Evolutionary conservation across 2,888 invertebrate genomes (phyloP).

Genomic region (Tineola bisselliella): DNA sequence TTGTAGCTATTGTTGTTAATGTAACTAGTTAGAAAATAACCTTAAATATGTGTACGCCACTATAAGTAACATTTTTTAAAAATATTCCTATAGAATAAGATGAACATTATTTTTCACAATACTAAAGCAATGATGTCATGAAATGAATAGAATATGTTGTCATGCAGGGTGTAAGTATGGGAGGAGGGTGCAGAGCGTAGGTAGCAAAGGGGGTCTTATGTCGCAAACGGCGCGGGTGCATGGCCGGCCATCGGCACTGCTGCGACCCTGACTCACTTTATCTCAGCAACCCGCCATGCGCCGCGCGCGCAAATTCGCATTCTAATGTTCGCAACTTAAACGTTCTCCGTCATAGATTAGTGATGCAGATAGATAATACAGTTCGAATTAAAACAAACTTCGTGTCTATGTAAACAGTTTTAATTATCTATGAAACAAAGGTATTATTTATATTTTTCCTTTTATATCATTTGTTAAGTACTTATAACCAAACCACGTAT

Average conservation of each 20-base stretch:
- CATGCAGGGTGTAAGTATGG: conserved; percentile 14
- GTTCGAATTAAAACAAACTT: too few species aligned
- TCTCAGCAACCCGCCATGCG: conserved; percentile 50
- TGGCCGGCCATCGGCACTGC: conserved; percentile 66
- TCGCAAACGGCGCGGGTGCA: conserved; percentile 58
- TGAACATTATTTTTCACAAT: neutral
- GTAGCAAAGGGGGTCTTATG: conserved; percentile 31
- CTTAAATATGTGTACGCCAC: too few species aligned
- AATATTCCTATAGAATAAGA: too few species aligned
- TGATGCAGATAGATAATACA: neutral
- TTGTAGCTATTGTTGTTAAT: too few species aligned
- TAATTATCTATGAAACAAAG: too few species aligned
- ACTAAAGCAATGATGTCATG: neutral
- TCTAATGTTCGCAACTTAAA: conserved; percentile 51
- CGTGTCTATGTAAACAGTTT: too few species aligned
- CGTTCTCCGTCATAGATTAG: neutral
- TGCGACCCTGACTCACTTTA: conserved; percentile 67
- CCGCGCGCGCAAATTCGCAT: conserved; percentile 61
- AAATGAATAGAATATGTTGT: neutral
- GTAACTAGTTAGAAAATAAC: too few species aligned
- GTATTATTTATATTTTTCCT: too few species aligned
- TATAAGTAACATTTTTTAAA: too few species aligned
- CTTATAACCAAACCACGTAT: too few species aligned
- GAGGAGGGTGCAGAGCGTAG: conserved; percentile 17
- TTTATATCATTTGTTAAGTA: too few species aligned